Evolutionary conservation across 2,113 vertebrate species (phyloP).

Genomic region (Scatophagus argus): DNA sequence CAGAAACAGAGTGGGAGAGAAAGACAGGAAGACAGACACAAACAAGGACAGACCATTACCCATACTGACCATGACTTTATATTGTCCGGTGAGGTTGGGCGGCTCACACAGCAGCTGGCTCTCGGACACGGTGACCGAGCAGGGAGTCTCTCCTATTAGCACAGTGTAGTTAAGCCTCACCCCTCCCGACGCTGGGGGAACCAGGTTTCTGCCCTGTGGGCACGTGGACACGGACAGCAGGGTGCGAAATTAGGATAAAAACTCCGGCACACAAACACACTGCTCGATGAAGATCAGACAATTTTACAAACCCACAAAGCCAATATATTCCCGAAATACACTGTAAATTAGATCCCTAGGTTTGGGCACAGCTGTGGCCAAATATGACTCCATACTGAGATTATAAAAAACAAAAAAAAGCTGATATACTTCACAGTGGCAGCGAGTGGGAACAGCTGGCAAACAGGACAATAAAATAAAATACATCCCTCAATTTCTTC

Average conservation of each 20-base stretch:
- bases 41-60: neutral
- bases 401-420: too few relatives aligned
- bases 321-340: slow-evolving; percentile 32
- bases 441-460: slow-evolving; percentile 40
- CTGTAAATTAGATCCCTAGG: slow-evolving; percentile 30
- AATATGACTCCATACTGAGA: slow-evolving; percentile 34
- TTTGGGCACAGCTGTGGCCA: slow-evolving; percentile 47
- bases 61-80: slow-evolving; percentile 93
- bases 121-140: slow-evolving; percentile 95
- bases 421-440: slow-evolving; percentile 11
- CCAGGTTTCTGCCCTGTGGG: slow-evolving; percentile 95
- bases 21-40: neutral
- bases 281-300: slow-evolving; percentile 15
- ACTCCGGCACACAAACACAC: slow-evolving; percentile 25
- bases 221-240: slow-evolving; percentile 43
- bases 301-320: slow-evolving; percentile 22
- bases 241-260: slow-evolving; percentile 39
- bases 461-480: slow-evolving; percentile 1
- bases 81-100: slow-evolving; percentile 94
- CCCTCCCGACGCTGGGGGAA: slow-evolving; percentile 92
- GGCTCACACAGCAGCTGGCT: slow-evolving; percentile 97
- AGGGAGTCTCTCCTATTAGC: slow-evolving; percentile 94
- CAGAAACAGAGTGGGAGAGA: slow-evolving; percentile 3
- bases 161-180: slow-evolving; percentile 98
- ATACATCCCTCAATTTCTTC: neutral